These are phyloP conservation scores for Alethe diademata DNA, from an alignment of 2,113 vertebrate genomes.

Conservation along the genomic window DNA sequence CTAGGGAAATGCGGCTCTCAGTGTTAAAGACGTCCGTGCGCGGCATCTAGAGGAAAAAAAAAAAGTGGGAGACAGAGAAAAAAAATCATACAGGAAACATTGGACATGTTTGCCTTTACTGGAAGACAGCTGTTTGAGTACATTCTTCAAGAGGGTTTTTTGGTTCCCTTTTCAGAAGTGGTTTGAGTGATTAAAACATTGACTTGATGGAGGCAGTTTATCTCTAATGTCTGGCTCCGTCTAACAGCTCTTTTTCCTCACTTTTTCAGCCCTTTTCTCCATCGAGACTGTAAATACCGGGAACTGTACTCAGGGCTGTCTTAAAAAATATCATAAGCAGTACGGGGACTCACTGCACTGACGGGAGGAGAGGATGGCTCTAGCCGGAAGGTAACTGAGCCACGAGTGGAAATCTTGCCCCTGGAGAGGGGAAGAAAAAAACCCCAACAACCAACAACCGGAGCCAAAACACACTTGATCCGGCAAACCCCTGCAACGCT, in stretches of 20 bases:
- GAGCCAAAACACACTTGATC: neutral
- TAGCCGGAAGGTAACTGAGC: neutral
- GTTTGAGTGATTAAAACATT: slow-evolving; percentile 44
- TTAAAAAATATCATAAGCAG: neutral
- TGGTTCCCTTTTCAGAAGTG: slow-evolving; percentile 55
- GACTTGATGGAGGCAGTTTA: slow-evolving; percentile 29
- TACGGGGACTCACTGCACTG: neutral
- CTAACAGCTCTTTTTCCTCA: neutral
- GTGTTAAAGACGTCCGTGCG: neutral
- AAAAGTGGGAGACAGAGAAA: neutral
- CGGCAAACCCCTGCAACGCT: neutral
- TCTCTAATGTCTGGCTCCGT: slow-evolving; percentile 15
- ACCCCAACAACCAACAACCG: too few species aligned
- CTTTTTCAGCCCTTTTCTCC: neutral
- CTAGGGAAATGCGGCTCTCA: neutral
- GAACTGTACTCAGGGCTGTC: neutral
- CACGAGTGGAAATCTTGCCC: neutral
- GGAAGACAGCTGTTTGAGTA: slow-evolving; percentile 55
- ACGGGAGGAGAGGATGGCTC: neutral
- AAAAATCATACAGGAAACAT: slow-evolving; percentile 38
- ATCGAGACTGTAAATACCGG: neutral
- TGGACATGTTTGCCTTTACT: slow-evolving; percentile 61
- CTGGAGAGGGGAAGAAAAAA: neutral
- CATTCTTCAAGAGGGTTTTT: slow-evolving; percentile 20
- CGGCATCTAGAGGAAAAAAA: neutral